Evolutionary conservation across 2,797 vertebrate genomes (phyloP).

Genomic region (Adrianichthys oophorus): DNA sequence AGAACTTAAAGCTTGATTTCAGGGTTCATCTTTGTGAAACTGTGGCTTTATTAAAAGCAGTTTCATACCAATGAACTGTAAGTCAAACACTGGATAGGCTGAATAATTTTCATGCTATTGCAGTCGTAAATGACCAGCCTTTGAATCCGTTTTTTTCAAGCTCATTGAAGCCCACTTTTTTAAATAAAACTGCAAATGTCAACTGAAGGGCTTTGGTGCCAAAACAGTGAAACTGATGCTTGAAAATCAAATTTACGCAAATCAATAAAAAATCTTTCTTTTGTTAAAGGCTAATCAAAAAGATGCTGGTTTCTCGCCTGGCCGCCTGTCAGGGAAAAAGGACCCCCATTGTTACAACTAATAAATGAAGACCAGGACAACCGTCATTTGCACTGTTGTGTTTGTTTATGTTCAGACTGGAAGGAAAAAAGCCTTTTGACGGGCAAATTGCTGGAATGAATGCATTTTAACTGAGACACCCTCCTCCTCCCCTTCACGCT

Average conservation of each 20-base stretch:
- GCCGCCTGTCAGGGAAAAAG: slow-evolving; percentile 55
- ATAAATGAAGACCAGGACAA: slow-evolving; percentile 79
- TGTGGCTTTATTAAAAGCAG: too few relatives aligned
- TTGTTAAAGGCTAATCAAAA: slow-evolving; percentile 52
- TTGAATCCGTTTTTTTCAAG: slow-evolving; percentile 4
- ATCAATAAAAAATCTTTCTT: too few relatives aligned
- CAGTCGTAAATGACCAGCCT: not conserved
- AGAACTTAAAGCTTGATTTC: too few relatives aligned
- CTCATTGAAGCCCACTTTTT: slow-evolving; percentile 23
- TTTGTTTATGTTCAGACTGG: slow-evolving; percentile 76
- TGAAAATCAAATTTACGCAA: slow-evolving; percentile 49
- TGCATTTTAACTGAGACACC: slow-evolving; percentile 60
- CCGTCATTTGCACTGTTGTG: slow-evolving; percentile 80
- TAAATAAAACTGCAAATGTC: slow-evolving; percentile 45
- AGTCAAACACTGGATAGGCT: too few relatives aligned
- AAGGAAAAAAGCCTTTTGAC: slow-evolving; percentile 59
- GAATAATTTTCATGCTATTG: too few relatives aligned
- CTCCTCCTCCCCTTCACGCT: slow-evolving; percentile 11
- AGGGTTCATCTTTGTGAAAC: too few relatives aligned
- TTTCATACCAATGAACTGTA: too few relatives aligned
- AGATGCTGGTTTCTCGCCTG: slow-evolving; percentile 68
- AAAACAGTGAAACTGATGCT: not conserved
- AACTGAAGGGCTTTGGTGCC: slow-evolving; percentile 31
- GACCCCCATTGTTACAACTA: slow-evolving; percentile 73
- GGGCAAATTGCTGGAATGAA: slow-evolving; percentile 75